Evolutionary conservation across 2,113 vertebrate species (phyloP), one percentile per base, ranked within the genome.

Genomic region (Peromyscus californicus): DNA sequence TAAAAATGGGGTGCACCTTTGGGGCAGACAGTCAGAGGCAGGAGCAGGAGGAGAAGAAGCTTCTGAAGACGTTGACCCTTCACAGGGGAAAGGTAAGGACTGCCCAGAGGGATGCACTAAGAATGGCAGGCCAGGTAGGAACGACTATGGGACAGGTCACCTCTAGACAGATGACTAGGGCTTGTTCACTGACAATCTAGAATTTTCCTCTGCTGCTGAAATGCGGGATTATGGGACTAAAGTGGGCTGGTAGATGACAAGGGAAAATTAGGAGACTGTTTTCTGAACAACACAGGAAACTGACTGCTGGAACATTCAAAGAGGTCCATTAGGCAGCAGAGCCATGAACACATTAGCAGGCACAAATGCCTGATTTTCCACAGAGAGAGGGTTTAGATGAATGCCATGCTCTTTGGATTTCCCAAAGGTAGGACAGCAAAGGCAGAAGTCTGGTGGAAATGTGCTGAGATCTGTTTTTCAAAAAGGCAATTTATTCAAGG

Each of bases 11-110:
- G 22, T 10, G 13, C 45, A 59, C 7, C 33, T 48, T 88, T 48
- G 36, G 29, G 3, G 31, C 42, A 22, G 16, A 45, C 42, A 96
- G 59, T 51, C 51, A 1, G 74, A 87, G 39, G 45, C 67, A 67
- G 29, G 61, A 87, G 63, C 29, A 76, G 42, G 24, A 95, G 67
- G 79, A 87, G 57, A 93, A 19, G 74, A 42, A 74, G 65, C 85
- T 93, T 84, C 92, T 17, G 29, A 86, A 75, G 84, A 70, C 85
- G 1, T 24, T 9, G 4, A 84, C 29, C 10, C 76, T 86, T 86
- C 31, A 0, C 3, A 36, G 17, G 7, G 12, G 7, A 75, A 70
- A 97, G 98, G 97, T 98, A 97, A 97, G 96, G 93, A 79, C 42
- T 85, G 0, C 67, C 78, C 39, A 67, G 12, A 63, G 9, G 15